phyloP scores from a whole-genome alignment of 2,113 vertebrate species.

The Pampusana beccarii region DNA sequence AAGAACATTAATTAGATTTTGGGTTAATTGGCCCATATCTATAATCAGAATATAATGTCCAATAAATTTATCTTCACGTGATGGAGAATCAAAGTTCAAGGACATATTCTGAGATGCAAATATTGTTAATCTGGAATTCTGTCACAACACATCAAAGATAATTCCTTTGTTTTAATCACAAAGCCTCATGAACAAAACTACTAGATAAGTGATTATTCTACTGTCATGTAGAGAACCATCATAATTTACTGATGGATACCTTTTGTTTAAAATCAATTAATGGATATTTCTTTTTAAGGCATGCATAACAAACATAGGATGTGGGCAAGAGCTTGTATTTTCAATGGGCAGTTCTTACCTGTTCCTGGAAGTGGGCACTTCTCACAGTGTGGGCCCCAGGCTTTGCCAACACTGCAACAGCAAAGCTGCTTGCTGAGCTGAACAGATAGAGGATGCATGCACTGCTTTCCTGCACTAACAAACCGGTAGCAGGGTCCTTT shows the following conservation, averaged over 20 bases:
- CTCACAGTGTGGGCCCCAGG: conserved; percentile 96
- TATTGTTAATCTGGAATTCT: background rate
- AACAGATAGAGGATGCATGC: conserved; percentile 95
- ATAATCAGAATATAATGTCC: background rate
- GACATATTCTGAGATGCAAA: background rate
- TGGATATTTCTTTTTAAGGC: background rate
- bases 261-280: background rate
- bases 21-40: background rate
- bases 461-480: conserved; percentile 91
- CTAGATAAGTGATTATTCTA: background rate
- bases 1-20: background rate
- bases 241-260: background rate
- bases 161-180: background rate
- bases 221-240: background rate
- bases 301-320: background rate
- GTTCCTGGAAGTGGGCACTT: conserved; percentile 94
- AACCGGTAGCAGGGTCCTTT: conserved; percentile 96
- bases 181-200: background rate
- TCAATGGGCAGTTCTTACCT: conserved; percentile 84
- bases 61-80: background rate
- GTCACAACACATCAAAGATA: background rate
- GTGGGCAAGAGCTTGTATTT: background rate
- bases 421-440: conserved; percentile 98
- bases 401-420: conserved; percentile 99
- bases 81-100: background rate